These are phyloP conservation scores for Laodelphax striatellus DNA, from an alignment of 1,140 invertebrate genomes.

Conservation along the genomic window DNA sequence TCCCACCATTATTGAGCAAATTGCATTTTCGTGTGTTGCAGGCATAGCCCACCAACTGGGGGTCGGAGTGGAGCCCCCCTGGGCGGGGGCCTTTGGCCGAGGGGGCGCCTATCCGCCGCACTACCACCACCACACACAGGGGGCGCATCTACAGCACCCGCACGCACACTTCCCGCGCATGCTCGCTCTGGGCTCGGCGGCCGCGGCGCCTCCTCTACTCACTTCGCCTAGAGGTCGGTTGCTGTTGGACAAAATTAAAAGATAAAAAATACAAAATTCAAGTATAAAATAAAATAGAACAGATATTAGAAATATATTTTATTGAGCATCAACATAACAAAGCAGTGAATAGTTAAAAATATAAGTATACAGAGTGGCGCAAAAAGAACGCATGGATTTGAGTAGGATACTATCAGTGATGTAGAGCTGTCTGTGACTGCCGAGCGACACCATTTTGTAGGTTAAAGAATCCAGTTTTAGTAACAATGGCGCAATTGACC, in stretches of 20 bases:
- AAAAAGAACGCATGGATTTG: too few species aligned
- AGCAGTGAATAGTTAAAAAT: too few species aligned
- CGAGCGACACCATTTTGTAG: too few species aligned
- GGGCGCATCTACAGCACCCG: conserved; percentile 19
- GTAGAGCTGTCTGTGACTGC: too few species aligned
- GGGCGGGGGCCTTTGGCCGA: conserved; percentile 14
- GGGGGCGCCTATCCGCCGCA: conserved; percentile 17
- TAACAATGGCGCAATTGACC: too few species aligned
- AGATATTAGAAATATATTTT: too few species aligned
- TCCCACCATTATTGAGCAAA: too few species aligned
- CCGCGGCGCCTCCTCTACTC: conserved; percentile 4
- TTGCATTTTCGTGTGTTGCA: conserved; percentile 8
- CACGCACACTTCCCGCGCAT: conserved; percentile 10
- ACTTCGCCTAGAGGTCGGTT: conserved; percentile 2
- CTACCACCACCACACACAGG: conserved; percentile 13
- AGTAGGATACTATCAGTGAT: too few species aligned
- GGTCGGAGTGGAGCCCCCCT: conserved; percentile 9
- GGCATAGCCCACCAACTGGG: conserved; percentile 20
- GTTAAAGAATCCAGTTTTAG: too few species aligned
- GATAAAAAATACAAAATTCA: conserved; percentile 2
- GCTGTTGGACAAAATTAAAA: neutral
- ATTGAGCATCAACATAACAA: too few species aligned
- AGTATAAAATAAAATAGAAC: conserved; percentile 7
- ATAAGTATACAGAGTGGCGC: too few species aligned
- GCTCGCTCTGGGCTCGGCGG: conserved; percentile 14